These are phyloP conservation scores for Triplophysa bombifrons DNA, from an alignment of 2,797 vertebrate species.

Conservation along the genomic window DNA sequence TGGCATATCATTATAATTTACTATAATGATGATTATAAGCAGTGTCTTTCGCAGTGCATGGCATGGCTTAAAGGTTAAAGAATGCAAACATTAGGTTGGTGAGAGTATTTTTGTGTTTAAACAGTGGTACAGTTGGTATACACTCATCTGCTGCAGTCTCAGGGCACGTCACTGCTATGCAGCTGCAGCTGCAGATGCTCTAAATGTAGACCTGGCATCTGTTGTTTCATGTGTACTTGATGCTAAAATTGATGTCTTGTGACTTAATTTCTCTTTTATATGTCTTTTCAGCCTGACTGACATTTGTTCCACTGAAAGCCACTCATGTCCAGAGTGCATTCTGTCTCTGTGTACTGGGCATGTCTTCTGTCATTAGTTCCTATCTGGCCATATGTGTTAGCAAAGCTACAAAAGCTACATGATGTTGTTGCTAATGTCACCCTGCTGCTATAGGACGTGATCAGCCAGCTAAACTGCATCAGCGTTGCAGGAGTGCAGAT, in stretches of 20 bases:
- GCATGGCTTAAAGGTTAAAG: background rate
- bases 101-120: background rate
- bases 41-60: background rate
- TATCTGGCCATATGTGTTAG: constrained; percentile 26
- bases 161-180: constrained; percentile 1
- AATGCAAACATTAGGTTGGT: background rate
- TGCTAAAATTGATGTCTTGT: constrained; percentile 4
- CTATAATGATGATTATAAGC: background rate
- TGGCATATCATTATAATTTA: background rate
- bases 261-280: constrained; percentile 2
- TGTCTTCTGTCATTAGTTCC: constrained; percentile 24
- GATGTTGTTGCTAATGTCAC: constrained; percentile 47
- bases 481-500: background rate
- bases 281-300: background rate
- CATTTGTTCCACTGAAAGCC: constrained; percentile 29
- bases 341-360: background rate
- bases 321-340: constrained; percentile 19
- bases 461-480: constrained; percentile 30
- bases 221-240: constrained; percentile 7
- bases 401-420: constrained; percentile 32
- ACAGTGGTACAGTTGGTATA: background rate
- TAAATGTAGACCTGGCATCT: constrained; percentile 38
- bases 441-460: constrained; percentile 33
- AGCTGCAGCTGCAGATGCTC: constrained; percentile 34
- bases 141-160: constrained; percentile 29